phyloP scores from a whole-genome alignment of 92 coral and sea anemone species.

The Actinostola sp. region DNA sequence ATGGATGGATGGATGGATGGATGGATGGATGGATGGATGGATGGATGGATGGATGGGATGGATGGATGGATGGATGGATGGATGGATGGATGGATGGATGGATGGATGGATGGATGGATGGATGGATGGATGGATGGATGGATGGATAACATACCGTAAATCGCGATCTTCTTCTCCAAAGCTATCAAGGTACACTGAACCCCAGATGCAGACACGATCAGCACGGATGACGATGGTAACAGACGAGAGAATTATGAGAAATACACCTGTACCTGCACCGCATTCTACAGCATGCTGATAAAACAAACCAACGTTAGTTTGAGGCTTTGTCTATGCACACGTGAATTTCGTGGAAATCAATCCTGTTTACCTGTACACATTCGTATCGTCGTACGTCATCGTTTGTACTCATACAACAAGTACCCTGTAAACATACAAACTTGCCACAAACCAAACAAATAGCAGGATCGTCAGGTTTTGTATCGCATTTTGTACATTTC shows the following conservation, averaged over 20 bases:
- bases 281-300: constrained; percentile 87
- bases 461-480: constrained; percentile 93
- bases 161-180: constrained; percentile 99
- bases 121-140: too few species aligned
- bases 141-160: constrained; percentile 58
- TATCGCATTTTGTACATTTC: constrained; percentile 76
- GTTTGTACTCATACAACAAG: constrained; percentile 64
- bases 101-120: too few species aligned
- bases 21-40: too few species aligned
- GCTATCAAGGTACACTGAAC: constrained; percentile 96
- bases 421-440: constrained; percentile 86
- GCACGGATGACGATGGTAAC: constrained; percentile 88
- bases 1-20: too few species aligned
- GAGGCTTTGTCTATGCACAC: too few species aligned
- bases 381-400: constrained; percentile 67
- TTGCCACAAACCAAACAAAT: constrained; percentile 96
- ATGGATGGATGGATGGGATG: too few species aligned
- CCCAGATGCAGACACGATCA: constrained; percentile 95
- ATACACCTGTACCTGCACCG: constrained; percentile 94
- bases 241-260: constrained; percentile 88
- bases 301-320: neutral
- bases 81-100: too few species aligned
- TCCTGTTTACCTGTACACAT: constrained; percentile 75
- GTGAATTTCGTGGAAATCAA: too few species aligned
- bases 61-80: too few species aligned